Base-by-base conservation (phyloP, 1,140 invertebrate genomes). In the Zophobas morio region DNA sequence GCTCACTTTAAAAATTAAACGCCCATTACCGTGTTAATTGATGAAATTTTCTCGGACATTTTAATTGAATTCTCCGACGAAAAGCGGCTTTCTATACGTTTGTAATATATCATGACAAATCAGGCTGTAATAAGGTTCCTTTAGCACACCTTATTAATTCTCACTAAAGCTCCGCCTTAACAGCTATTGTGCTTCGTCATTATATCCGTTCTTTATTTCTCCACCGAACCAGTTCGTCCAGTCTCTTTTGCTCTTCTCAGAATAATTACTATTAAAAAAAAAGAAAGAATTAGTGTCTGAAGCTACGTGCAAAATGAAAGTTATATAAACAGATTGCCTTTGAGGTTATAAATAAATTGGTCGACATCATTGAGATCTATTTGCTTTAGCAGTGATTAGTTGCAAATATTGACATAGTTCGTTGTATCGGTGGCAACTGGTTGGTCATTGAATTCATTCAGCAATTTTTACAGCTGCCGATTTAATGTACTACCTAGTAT, bases 141-240 rank as follows among this genome's bases (percentile, higher is more conserved):
- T 66, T 66, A 66, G 42, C 60, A 66, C 60, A 66, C 39, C 60
- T 66, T 66, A 66, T 66, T 66, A 66, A 66, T 66, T 66, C 60
- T 32, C 39, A 47, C 60, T 66, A 66, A 66, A 66, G 60, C 60
- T 60, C 60, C 60, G 60, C 60, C 60, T 66, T 66, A 66, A 66
- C 60, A n/a, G 60, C 36, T 42, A 66, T 66, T 66, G 60, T 66
- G 60, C 60, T 33, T 66, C 60, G 60, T 66, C 60, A 66, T 66
- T 66, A 66, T 66, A 39, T 57, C 60, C 60, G 60, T 66, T 66
- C 60, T 66, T 66, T 66, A 66, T 66, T 66, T 66, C 60, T 66
- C 60, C 60, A 66, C 60, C 60, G 60, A 66, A 47, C 60, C 60
- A 66, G 60, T 66, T 47, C 60, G 60, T 66, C 60, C 40, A 66